Conservation (phyloP, 2,797 vertebrate species). For the Argentina silus region DNA sequence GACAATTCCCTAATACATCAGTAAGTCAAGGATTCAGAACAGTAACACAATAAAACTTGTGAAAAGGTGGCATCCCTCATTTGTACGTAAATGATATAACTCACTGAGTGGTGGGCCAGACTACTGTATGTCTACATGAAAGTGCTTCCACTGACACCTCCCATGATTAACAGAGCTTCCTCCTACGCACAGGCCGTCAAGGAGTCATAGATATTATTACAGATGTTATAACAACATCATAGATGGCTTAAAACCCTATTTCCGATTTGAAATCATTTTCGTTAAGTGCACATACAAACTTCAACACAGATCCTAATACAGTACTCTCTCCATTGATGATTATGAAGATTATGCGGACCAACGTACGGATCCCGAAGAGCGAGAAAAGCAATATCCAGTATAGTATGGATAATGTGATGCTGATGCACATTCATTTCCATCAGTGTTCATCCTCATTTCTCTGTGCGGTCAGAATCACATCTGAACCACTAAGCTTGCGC, state of each 20-base stretch:
- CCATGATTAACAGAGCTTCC: background rate
- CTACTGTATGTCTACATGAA: background rate
- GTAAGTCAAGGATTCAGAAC: background rate
- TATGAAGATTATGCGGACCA: background rate
- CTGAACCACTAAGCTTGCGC: background rate
- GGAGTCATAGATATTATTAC: background rate
- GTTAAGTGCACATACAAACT: background rate
- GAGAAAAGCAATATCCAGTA: background rate
- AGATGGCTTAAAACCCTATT: background rate
- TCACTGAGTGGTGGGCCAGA: background rate
- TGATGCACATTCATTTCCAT: background rate
- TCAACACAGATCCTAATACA: background rate
- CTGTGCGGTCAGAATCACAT: background rate
- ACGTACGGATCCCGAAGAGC: background rate
- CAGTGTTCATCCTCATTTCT: slow-evolving; percentile 4
- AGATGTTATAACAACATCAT: background rate
- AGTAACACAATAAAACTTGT: slow-evolving; percentile 37
- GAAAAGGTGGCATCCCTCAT: slow-evolving; percentile 35
- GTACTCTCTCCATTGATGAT: background rate
- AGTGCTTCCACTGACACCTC: background rate
- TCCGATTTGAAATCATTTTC: background rate
- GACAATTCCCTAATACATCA: slow-evolving; percentile 35
- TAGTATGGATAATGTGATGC: background rate
- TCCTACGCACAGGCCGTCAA: background rate
- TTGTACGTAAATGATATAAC: slow-evolving; percentile 17